Percentiles rank a stretch among this genome's conserved stretches.
phyloP scores from a whole-genome alignment of 2,888 invertebrate species.

The Alcis repandata region DNA sequence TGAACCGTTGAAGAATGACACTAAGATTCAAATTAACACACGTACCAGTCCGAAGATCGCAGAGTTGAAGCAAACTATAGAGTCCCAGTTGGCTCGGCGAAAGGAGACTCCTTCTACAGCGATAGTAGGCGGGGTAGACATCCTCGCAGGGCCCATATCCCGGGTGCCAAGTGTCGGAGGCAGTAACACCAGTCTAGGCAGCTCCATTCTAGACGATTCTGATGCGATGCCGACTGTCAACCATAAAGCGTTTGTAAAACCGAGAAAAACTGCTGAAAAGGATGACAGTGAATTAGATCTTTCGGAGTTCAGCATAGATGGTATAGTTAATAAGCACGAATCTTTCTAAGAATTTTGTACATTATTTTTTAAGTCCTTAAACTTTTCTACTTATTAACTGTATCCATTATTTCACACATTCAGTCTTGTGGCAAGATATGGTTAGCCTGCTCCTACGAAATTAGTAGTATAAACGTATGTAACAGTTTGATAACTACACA shows the following conservation, averaged over 20 bases:
- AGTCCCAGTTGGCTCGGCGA: constrained; percentile 81
- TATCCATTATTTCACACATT: too few species aligned
- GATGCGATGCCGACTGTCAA: constrained; percentile 62
- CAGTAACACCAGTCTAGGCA: constrained; percentile 81
- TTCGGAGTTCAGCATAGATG: constrained; percentile 78
- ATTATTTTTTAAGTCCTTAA: too few species aligned
- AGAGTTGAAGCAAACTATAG: constrained; percentile 85
- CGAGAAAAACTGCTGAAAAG: constrained; percentile 64
- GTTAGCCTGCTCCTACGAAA: too few species aligned
- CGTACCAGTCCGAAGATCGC: constrained; percentile 85
- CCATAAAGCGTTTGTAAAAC: constrained; percentile 65
- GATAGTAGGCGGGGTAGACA: constrained; percentile 73
- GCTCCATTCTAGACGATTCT: constrained; percentile 79
- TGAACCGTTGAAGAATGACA: constrained; percentile 68
- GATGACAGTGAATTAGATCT: constrained; percentile 80
- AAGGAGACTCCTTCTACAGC: constrained; percentile 68
- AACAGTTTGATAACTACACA: too few species aligned
- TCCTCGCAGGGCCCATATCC: constrained; percentile 62
- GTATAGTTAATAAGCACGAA: constrained; percentile 64
- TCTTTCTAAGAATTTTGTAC: constrained; percentile 55
- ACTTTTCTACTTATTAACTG: too few species aligned
- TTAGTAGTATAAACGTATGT: too few species aligned
- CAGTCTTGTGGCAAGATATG: too few species aligned
- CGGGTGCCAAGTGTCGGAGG: constrained; percentile 72
- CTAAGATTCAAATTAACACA: constrained; percentile 76